phyloP scores from a whole-genome alignment of 2,113 vertebrate species.

The Notiomystis cincta region DNA sequence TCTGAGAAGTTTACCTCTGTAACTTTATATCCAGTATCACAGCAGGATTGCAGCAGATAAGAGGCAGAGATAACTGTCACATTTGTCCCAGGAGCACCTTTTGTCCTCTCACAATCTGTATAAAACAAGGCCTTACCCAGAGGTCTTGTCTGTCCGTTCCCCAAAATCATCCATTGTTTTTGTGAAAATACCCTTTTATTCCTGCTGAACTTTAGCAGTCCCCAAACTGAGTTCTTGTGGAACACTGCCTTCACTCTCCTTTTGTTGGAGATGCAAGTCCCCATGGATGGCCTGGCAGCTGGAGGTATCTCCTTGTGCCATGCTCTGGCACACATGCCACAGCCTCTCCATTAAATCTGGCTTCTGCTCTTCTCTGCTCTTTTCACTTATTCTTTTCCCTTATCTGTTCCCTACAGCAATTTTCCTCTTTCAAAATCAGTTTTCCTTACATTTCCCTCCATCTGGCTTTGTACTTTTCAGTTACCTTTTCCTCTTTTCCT shows the following conservation, averaged over 20 bases:
- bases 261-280: constrained; percentile 6
- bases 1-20: background rate
- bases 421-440: background rate
- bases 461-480: background rate
- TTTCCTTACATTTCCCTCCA: background rate
- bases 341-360: background rate
- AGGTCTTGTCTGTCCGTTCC: background rate
- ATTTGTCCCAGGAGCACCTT: background rate
- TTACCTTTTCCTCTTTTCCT: background rate
- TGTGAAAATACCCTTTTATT: constrained; percentile 17
- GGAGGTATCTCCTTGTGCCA: background rate
- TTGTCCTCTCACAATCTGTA: background rate
- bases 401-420: constrained; percentile 24
- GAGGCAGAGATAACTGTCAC: background rate
- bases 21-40: background rate
- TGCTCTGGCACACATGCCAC: background rate
- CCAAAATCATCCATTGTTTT: background rate
- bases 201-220: background rate
- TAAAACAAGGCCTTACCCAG: background rate
- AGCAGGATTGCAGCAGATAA: background rate
- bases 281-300: background rate
- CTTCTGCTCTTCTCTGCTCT: background rate
- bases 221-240: background rate
- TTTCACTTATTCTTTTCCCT: background rate
- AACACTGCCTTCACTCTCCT: background rate